phyloP scores from a whole-genome alignment of 2,113 vertebrate genomes.

The Sakesphorus luctuosus region DNA sequence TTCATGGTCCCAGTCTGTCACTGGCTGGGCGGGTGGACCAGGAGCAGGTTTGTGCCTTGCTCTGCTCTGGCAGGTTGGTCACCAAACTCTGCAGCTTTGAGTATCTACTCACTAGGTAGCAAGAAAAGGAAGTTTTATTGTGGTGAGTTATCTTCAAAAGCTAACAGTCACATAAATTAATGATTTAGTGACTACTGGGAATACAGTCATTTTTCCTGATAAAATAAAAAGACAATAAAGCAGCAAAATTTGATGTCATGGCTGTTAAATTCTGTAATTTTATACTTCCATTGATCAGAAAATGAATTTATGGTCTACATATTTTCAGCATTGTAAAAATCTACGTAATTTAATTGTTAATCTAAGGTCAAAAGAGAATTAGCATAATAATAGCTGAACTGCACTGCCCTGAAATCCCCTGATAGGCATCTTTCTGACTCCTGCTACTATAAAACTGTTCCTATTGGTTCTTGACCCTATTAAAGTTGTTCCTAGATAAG shows the following conservation, averaged over 20 bases:
- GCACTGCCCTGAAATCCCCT: neutral
- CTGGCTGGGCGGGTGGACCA: neutral
- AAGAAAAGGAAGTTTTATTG: neutral
- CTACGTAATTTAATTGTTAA: neutral
- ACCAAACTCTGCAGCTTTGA: neutral
- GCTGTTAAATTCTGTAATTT: constrained; percentile 7
- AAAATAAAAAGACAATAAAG: neutral
- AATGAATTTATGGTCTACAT: neutral
- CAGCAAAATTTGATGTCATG: constrained; percentile 4
- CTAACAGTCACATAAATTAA: neutral
- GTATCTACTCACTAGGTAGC: neutral
- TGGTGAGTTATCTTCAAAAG: neutral
- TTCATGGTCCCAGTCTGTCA: rapidly evolving
- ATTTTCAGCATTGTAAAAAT: constrained; percentile 4
- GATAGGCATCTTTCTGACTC: neutral
- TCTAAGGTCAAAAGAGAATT: neutral
- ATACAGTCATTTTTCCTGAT: neutral
- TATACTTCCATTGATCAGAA: neutral
- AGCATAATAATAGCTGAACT: neutral
- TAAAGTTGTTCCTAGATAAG: neutral
- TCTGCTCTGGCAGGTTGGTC: neutral
- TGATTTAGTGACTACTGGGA: neutral
- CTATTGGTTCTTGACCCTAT: neutral
- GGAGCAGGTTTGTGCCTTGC: neutral
- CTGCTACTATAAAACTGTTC: neutral